Base-by-base conservation (phyloP, 2,113 vertebrate species). In the Danionella cerebrum region DNA sequence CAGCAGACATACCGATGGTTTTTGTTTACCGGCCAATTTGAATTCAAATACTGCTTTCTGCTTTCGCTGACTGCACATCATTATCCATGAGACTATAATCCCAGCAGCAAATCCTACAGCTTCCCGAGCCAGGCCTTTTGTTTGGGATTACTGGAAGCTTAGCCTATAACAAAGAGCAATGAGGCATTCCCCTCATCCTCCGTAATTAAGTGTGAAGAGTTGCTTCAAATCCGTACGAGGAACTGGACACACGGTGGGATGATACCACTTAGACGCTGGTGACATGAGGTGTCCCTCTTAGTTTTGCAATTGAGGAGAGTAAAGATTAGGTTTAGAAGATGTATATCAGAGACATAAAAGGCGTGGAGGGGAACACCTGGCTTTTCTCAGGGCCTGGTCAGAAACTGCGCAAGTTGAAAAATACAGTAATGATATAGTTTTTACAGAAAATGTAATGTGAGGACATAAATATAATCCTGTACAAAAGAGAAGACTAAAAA, bases 81-180 rank as follows among this genome's bases (percentile, higher is more conserved):
- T 93, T 93, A 93, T 93, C 91, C 90, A 85, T 85, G 88, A 90
- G 90, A 90, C 91, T 89, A 84, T 94, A 94, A 94, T 94, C 91
- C 91, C 86, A 86, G 87, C 87, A 87, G 87, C 90, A 92, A 93
- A 94, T 93, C 91, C 92, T 89, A 90, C 88, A 90, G 90, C 91
- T 92, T 90, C 87, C 88, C 89, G 93, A 94, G 92, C 91, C 93
- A 90, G 86, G 89, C 93, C 90, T 90, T 98, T 98, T 97, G 95
- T 98, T 95, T 97, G 93, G 94, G 94, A 96, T 98, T 96, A 97
- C 91, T 89, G 92, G 85, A 91, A 95, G 94, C 88, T 98, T 97
- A 97, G 91, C 90, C 90, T 84, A 88, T 94, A 92, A 98, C 95
- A 98, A 98, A 95, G 91, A 93, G 88, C 92, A 92, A 96, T 94